Conservation (phyloP, 1,140 invertebrate genomes). For the Leptestheria dahalacensis region DNA sequence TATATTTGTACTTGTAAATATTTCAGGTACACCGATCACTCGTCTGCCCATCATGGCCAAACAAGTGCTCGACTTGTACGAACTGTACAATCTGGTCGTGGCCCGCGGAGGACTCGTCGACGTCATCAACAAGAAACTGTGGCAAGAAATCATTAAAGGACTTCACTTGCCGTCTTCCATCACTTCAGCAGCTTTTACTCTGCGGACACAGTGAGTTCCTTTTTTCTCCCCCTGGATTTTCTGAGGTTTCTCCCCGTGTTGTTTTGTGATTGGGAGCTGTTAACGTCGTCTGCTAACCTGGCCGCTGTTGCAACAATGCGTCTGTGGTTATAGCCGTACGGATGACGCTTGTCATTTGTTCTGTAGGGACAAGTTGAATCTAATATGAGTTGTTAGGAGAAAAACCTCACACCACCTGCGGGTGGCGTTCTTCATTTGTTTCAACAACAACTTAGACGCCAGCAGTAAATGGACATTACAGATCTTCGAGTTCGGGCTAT, state of each 20-base stretch:
- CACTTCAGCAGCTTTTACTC: slow-evolving; percentile 96
- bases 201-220: slow-evolving; percentile 98
- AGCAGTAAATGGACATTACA: too few relatives aligned
- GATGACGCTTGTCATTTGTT: too few relatives aligned
- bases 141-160: slow-evolving; percentile 99
- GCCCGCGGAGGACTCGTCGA: slow-evolving; percentile 95
- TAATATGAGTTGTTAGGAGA: too few relatives aligned
- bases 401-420: too few relatives aligned
- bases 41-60: slow-evolving; percentile 99
- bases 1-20: too few relatives aligned
- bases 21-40: slow-evolving; percentile 92
- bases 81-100: slow-evolving; percentile 95
- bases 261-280: neutral
- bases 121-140: slow-evolving; percentile 99
- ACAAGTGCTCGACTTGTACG: slow-evolving; percentile 94
- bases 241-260: neutral
- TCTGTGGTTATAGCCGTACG: too few relatives aligned
- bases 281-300: neutral
- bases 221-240: too few relatives aligned
- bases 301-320: too few relatives aligned
- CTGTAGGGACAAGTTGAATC: too few relatives aligned
- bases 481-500: too few relatives aligned
- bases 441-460: too few relatives aligned
- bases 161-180: slow-evolving; percentile 95
- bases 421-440: too few relatives aligned